These are phyloP conservation scores for Cyprinodon brontotheroides DNA, from an alignment of 2,113 vertebrate species.

Conservation along the genomic window DNA sequence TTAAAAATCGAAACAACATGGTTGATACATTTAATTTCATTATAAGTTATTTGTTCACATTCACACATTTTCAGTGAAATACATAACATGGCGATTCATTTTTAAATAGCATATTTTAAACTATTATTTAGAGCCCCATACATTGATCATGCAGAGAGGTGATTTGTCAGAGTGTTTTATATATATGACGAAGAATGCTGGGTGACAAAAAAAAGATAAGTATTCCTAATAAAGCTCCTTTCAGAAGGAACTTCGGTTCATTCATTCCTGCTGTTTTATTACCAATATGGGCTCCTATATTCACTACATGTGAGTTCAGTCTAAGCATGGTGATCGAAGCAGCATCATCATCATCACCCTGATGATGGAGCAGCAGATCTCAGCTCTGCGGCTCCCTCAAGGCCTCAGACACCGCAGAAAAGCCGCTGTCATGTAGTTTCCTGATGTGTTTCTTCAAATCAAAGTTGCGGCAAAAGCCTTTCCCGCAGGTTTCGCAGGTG, in stretches of 20 bases:
- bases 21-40: slow-evolving; percentile 67
- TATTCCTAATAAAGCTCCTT: not conserved
- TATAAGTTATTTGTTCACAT: slow-evolving; percentile 74
- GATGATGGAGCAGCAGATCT: slow-evolving; percentile 34
- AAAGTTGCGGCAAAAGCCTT: slow-evolving; percentile 99
- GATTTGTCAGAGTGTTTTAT: not conserved
- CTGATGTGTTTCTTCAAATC: slow-evolving; percentile 97
- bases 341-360: no score
- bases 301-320: not conserved
- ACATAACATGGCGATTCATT: slow-evolving; percentile 56
- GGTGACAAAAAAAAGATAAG: slow-evolving; percentile 11
- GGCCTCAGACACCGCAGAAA: slow-evolving; percentile 80
- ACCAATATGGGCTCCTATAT: not conserved
- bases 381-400: slow-evolving; percentile 86
- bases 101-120: slow-evolving; percentile 78
- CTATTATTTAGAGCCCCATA: slow-evolving; percentile 70
- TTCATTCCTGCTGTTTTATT: not conserved
- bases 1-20: slow-evolving; percentile 47
- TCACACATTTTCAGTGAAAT: slow-evolving; percentile 56
- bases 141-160: slow-evolving; percentile 5
- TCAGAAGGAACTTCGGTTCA: not conserved
- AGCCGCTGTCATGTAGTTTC: slow-evolving; percentile 92
- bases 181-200: not conserved
- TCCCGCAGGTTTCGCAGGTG: slow-evolving; percentile 96
- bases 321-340: not conserved